Conservation (phyloP, 2,797 vertebrate species). For the Pseudochaenichthys georgianus region DNA sequence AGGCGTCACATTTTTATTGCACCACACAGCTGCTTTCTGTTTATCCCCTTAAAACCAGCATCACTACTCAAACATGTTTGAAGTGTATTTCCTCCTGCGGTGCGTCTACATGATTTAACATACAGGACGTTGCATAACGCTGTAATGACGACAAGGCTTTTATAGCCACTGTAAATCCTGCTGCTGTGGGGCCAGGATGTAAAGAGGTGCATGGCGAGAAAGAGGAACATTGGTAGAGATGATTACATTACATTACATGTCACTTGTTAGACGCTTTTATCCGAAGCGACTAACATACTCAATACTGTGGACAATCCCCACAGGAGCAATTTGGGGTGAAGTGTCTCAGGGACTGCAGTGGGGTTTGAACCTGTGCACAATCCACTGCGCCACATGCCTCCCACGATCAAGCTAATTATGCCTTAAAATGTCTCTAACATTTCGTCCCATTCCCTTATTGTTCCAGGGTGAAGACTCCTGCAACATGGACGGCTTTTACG, state of each 20-base stretch:
- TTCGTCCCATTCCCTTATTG: neutral
- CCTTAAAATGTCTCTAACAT: neutral
- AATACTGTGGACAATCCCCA: too few species aligned
- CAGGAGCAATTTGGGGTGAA: too few species aligned
- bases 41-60: conserved; percentile 5
- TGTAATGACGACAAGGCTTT: conserved; percentile 20
- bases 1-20: conserved; percentile 22
- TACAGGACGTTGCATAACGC: conserved; percentile 12
- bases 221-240: neutral
- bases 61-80: neutral
- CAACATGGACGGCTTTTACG: conserved; percentile 94
- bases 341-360: too few species aligned
- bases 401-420: too few species aligned
- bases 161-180: conserved; percentile 22
- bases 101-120: neutral
- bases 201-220: neutral
- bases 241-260: too few species aligned
- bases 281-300: too few species aligned
- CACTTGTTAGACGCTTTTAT: too few species aligned
- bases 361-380: too few species aligned
- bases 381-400: too few species aligned
- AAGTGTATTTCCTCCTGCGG: neutral
- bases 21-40: neutral
- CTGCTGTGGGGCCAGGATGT: conserved; percentile 5
- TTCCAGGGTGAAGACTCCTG: conserved; percentile 64